Conservation (phyloP, 2,888 invertebrate species). For the Hypselothyrea guttata region DNA sequence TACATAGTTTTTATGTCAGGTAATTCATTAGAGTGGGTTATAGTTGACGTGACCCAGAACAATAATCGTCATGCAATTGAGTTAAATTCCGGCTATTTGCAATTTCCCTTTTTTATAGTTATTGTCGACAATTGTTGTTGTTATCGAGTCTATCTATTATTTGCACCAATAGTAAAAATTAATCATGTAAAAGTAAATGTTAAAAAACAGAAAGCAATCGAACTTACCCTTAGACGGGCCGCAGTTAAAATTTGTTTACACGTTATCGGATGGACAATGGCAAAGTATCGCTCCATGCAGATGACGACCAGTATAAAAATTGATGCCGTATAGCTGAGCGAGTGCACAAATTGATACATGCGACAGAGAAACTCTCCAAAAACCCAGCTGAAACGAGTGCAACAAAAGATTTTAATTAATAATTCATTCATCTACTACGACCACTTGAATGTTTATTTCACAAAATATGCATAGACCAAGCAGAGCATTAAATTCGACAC, state of each 20-base stretch:
- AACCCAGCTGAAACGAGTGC: constrained; percentile 87
- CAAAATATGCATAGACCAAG: background rate
- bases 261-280: constrained; percentile 92
- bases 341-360: constrained; percentile 94
- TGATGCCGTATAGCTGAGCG: constrained; percentile 94
- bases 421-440: background rate
- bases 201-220: background rate
- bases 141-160: background rate
- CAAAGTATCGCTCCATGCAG: constrained; percentile 93
- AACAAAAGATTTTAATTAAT: background rate
- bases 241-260: constrained; percentile 92
- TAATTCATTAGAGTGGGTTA: constrained; percentile 4
- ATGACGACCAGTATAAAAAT: constrained; percentile 94
- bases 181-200: constrained; percentile 10
- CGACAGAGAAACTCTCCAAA: constrained; percentile 93
- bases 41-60: constrained; percentile 5
- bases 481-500: background rate
- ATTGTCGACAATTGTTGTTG: constrained; percentile 7
- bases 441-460: constrained; percentile 12
- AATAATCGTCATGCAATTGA: constrained; percentile 7
- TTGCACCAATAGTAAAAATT: constrained; percentile 1
- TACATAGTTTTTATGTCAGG: background rate
- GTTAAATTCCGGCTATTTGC: constrained; percentile 10
- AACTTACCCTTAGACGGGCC: constrained; percentile 87
- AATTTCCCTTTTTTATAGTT: constrained; percentile 9